A percentile compares a stretch with the other conserved stretches of the same genome.
Conservation (phyloP, 2,888 invertebrate species). For the Pseudeuparius sepicola region DNA sequence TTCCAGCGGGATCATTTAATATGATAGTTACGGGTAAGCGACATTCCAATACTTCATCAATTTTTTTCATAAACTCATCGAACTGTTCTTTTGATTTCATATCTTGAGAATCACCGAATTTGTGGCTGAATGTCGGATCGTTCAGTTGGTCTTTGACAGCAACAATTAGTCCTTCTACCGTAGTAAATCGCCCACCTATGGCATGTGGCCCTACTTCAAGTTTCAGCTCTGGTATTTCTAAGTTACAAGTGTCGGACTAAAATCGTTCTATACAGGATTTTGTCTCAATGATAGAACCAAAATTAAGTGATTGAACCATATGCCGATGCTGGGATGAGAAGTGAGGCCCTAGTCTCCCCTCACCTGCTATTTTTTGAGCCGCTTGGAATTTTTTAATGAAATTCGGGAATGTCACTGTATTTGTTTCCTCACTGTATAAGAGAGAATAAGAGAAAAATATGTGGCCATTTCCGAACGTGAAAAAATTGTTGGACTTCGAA, state of each 20-base stretch:
- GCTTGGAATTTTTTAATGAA: no score
- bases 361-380: no score
- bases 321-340: no score
- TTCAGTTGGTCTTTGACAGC: slow-evolving; percentile 70
- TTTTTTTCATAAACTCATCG: slow-evolving; percentile 51
- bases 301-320: no score
- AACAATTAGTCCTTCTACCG: slow-evolving; percentile 79
- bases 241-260: slow-evolving; percentile 68
- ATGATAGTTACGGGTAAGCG: slow-evolving; percentile 60
- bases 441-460: no score
- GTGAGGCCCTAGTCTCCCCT: no score
- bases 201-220: slow-evolving; percentile 77
- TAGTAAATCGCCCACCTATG: slow-evolving; percentile 87
- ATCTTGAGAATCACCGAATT: slow-evolving; percentile 65
- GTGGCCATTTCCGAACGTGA: no score
- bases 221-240: slow-evolving; percentile 80
- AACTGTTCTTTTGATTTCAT: slow-evolving; percentile 45
- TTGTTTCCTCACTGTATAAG: no score
- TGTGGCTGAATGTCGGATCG: slow-evolving; percentile 47
- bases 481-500: no score
- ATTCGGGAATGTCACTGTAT: no score
- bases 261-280: no score
- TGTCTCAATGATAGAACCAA: slow-evolving; percentile 11
- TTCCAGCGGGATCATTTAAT: slow-evolving; percentile 94
- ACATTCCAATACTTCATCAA: slow-evolving; percentile 58